Percentiles rank a stretch among this genome's conserved stretches.
Conservation (phyloP, 2,888 invertebrate species). For the Sarcophaga rosellei region DNA sequence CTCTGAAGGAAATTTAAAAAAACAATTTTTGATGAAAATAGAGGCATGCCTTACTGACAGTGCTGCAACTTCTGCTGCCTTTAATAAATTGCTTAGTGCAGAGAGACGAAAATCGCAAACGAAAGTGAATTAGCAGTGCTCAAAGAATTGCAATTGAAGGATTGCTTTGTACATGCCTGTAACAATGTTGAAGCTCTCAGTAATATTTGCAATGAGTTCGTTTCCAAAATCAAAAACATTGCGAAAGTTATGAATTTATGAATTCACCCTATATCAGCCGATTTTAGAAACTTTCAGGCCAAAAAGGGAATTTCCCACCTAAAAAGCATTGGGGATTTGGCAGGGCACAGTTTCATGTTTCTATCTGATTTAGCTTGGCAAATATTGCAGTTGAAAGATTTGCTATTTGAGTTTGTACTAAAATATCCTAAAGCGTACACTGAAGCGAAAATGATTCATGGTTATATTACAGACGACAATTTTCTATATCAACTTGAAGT, state of each 20-base stretch:
- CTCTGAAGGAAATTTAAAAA: conserved; percentile 45
- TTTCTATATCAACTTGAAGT: conserved; percentile 38
- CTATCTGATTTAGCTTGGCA: conserved; percentile 16
- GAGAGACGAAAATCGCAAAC: conserved; percentile 38
- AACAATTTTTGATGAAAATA: conserved; percentile 37
- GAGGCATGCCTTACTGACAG: conserved; percentile 42
- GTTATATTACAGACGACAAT: conserved; percentile 27
- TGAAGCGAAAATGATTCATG: conserved; percentile 24
- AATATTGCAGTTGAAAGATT: conserved; percentile 6
- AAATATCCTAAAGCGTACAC: conserved; percentile 24
- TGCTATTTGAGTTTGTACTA: conserved; percentile 8
- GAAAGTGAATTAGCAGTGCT: conserved; percentile 27
- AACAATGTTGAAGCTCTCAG: conserved; percentile 38
- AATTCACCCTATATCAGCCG: conserved; percentile 16
- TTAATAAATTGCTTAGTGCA: conserved; percentile 51
- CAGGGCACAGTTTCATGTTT: conserved; percentile 22
- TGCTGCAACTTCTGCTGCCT: conserved; percentile 42
- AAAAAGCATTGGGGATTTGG: conserved; percentile 28
- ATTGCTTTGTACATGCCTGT: conserved; percentile 45
- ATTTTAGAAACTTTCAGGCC: conserved; percentile 23
- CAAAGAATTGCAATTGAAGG: conserved; percentile 24
- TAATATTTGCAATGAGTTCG: conserved; percentile 15
- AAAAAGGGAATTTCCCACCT: conserved; percentile 23
- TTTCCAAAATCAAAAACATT: conserved; percentile 26
- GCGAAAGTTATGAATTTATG: conserved; percentile 38